Base-by-base conservation (phyloP, 2,888 invertebrate genomes). In the Calameuta idolon region DNA sequence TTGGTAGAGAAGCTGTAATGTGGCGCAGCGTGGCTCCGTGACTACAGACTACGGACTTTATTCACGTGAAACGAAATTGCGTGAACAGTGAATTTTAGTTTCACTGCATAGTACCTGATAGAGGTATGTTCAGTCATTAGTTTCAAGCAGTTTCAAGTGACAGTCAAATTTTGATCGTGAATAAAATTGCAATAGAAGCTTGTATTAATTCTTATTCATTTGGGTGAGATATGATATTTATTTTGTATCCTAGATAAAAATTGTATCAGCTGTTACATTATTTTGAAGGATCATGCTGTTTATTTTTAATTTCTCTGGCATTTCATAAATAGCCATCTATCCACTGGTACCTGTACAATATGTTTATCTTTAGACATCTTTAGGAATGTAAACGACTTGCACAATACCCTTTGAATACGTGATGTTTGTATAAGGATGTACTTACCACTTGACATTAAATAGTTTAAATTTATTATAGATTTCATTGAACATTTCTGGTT, bases 21-120 rank as follows among this genome's bases (percentile, higher is more conserved):
- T 77, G 77, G 77, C 77, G 77, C 77, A 69, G 55, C 77, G 77
- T 77, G 77, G 77, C 77, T 33, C 77, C 74, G 74, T 74, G 77
- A 77, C 12, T 55, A 55, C 34, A 77, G 77, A 77, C 34, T 55
- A 71, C 30, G 71, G 77, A 77, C 77, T 77, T 37, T 75, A 34
- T 69, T 69, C 69, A 34, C 30, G 34, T 37, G 11, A 9, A 30
- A 34, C 15, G 69, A 74, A n/a, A 74, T 30, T 37, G 33, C 35
- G 77, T 40, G 4, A 34, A 55, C 55, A 23, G 23, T 55, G 55
- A 23, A 9, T 55, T 9, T 23, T 23, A 40, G 55, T 23, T 55
- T 55, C 55, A 55, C 55, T 23, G 15, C 23, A 15, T 4, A 40
- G 15, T 40, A 15, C 23, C 0, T 35, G 35, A 12, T 35, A 12